Evolutionary conservation across 30 jellyfish, hydroid and myxozoan genomes (phyloP), one percentile per base, ranked within the genome.

Genomic region (Pelagia noctiluca): DNA sequence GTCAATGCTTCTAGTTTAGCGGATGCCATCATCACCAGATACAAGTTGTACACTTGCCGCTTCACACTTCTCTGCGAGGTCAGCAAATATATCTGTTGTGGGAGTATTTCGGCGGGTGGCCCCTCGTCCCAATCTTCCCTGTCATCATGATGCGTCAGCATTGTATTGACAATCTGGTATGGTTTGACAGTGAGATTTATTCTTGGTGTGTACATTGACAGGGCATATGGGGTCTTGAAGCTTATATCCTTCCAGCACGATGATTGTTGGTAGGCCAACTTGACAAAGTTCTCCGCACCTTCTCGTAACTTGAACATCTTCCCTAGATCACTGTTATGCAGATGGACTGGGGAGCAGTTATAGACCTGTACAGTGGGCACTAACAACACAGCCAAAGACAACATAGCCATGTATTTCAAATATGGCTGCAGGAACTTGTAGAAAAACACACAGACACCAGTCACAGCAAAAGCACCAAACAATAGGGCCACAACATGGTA

Each of bases 41-140:
- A 64, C 42, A 80, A 1, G 76, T 65, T 63, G 26, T 38, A 80
- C 83, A 80, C 67, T 60, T 80, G 90, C 26, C 84, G 74, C 54
- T 80, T 80, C 33, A 80, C 90, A 52, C 90, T 80, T 80, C 90
- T 80, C 36, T 52, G 82, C 2, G 90, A 80, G 0, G 90, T 80
- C 79, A 80, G 53, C 62, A 80, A 50, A 35, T 64, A 80, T 50
- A 80, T 65, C 19, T 35, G 71, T 57, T 37, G 48, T 16, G 90
- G 90, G 1, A 80, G 77, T 7, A 33, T 32, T 19, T 80, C 90
- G 0, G 84, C 80, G 26, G 90, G 90, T 32, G 84, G 84, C 2
- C 82, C 90, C 38, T 80, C 90, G 3, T 50, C 8, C 1, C 52
- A 48, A 21, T 80, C 84, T 16, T 49, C 84, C 53, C 36, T 50